Percentiles rank a stretch among this genome's conserved stretches.
Conservation (phyloP, 2,113 vertebrate genomes). For the Crotophaga sulcirostris region DNA sequence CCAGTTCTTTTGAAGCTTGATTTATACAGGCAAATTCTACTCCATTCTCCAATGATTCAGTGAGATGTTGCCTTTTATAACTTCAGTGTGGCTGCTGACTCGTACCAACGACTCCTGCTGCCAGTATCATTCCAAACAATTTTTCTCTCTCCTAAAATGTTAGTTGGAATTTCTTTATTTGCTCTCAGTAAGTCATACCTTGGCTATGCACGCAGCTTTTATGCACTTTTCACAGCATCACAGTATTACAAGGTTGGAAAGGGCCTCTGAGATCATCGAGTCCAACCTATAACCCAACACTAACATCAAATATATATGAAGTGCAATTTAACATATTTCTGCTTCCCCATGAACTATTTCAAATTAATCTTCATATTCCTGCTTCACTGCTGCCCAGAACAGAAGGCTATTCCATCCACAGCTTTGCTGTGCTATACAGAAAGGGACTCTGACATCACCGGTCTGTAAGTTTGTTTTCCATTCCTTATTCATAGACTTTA, state of each 20-base stretch:
- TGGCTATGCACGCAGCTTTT: neutral
- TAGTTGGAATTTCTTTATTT: neutral
- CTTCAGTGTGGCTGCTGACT: neutral
- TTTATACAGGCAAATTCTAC: neutral
- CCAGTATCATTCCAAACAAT: neutral
- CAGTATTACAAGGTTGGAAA: no score
- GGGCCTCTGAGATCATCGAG: no score
- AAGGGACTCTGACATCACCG: neutral
- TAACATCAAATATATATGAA: neutral
- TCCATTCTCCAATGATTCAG: neutral
- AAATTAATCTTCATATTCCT: neutral
- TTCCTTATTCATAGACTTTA: neutral
- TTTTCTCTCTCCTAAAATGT: neutral
- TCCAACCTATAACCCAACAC: no score
- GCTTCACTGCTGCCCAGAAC: neutral
- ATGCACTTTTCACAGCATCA: neutral
- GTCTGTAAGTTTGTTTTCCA: neutral
- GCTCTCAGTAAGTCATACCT: neutral
- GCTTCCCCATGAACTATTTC: neutral
- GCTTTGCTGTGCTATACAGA: neutral
- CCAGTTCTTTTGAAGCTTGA: neutral
- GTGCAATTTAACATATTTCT: neutral
- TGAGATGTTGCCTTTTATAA: neutral
- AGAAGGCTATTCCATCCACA: neutral
- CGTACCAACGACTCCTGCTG: neutral